These are phyloP conservation scores for Peribatodes rhomboidaria DNA, from an alignment of 2,888 invertebrate species.

Conservation along the genomic window DNA sequence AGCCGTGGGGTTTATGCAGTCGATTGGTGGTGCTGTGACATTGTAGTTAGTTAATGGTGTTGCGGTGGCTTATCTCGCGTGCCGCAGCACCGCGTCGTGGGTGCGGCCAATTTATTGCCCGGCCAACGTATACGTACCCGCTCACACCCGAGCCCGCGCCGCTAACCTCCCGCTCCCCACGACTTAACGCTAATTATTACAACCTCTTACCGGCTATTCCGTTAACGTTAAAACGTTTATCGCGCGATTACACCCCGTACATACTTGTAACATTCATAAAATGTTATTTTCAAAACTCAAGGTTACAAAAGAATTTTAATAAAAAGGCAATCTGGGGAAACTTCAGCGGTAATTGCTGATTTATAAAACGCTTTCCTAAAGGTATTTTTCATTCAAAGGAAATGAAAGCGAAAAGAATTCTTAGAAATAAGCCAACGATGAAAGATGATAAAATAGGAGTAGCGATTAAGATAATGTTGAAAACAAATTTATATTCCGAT, in stretches of 20 bases:
- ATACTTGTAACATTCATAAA: slow-evolving; percentile 23
- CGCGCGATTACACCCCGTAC: slow-evolving; percentile 33
- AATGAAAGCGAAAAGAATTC: slow-evolving; percentile 64
- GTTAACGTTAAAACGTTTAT: slow-evolving; percentile 37
- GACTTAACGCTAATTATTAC: slow-evolving; percentile 61
- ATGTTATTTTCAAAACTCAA: slow-evolving; percentile 37
- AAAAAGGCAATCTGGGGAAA: slow-evolving; percentile 50
- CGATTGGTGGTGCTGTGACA: slow-evolving; percentile 69
- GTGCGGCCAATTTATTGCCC: slow-evolving; percentile 77
- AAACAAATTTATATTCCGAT: slow-evolving; percentile 81
- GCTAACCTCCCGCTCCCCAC: slow-evolving; percentile 43
- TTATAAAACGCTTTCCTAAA: slow-evolving; percentile 56
- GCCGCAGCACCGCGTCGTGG: slow-evolving; percentile 68
- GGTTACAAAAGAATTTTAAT: slow-evolving; percentile 49
- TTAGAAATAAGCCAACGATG: slow-evolving; percentile 61
- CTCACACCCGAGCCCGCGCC: slow-evolving; percentile 55
- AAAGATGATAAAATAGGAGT: slow-evolving; percentile 71
- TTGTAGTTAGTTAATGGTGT: slow-evolving; percentile 74
- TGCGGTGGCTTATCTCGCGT: slow-evolving; percentile 78
- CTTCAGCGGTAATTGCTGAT: slow-evolving; percentile 57
- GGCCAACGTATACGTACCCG: slow-evolving; percentile 58
- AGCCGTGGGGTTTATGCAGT: slow-evolving; percentile 57
- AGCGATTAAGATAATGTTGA: slow-evolving; percentile 76
- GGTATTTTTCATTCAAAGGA: slow-evolving; percentile 57
- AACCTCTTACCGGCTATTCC: slow-evolving; percentile 61